Evolutionary conservation across 2,113 vertebrate genomes (phyloP).

Genomic region (Carettochelys insculpta): DNA sequence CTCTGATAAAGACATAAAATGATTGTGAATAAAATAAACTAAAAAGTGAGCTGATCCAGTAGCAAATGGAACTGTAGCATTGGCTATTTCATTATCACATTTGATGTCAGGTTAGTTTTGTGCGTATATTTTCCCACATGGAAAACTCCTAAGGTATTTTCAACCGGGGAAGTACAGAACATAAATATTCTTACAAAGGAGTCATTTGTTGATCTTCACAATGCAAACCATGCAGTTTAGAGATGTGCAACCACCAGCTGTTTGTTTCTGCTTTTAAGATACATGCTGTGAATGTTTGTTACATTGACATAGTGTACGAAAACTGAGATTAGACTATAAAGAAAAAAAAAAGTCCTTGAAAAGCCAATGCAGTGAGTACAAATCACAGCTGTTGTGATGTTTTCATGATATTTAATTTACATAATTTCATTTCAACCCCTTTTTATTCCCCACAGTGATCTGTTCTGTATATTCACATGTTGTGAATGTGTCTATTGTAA

Average conservation of each 20-base stretch:
- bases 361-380: not conserved
- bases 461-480: not conserved
- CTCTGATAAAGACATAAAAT: slow-evolving; percentile 15
- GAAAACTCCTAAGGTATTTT: slow-evolving; percentile 45
- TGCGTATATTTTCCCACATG: slow-evolving; percentile 22
- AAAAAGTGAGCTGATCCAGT: not conserved
- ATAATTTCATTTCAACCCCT: not conserved
- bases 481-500: not conserved
- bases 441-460: not conserved
- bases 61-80: not conserved
- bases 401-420: not conserved
- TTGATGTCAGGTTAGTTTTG: not conserved
- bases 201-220: not conserved
- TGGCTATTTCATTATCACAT: slow-evolving; percentile 2
- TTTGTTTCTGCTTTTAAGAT: slow-evolving; percentile 12
- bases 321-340: not conserved
- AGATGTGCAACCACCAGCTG: not conserved
- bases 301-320: not conserved
- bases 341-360: not conserved
- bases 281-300: not conserved
- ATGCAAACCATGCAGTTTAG: slow-evolving; percentile 13
- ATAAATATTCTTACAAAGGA: slow-evolving; percentile 29
- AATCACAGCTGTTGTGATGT: not conserved
- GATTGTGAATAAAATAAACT: not conserved
- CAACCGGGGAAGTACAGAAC: not conserved